A percentile compares a stretch with the other conserved stretches of the same genome.
These are phyloP conservation scores for Tribolium madens DNA, from an alignment of 1,140 invertebrate genomes.

Conservation along the genomic window DNA sequence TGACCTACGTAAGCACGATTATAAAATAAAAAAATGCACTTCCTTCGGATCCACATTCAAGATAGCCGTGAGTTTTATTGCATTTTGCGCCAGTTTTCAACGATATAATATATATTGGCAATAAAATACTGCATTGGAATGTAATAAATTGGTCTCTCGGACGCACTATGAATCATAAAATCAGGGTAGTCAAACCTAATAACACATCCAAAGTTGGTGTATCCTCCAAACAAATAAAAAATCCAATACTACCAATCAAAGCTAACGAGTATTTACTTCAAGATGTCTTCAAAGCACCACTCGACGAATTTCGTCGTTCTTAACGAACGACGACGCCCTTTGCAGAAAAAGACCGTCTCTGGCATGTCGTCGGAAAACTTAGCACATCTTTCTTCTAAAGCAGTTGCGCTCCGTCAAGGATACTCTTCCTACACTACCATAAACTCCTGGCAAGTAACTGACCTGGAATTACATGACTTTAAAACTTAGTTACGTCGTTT, in stretches of 20 bases:
- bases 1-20: too few species aligned
- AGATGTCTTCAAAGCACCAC: constrained; percentile 41
- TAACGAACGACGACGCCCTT: constrained; percentile 40
- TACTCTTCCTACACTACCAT: constrained; percentile 18
- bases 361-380: constrained; percentile 13
- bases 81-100: constrained; percentile 28
- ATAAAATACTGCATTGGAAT: constrained; percentile 34
- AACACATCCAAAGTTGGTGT: constrained; percentile 30
- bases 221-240: constrained; percentile 32
- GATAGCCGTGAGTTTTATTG: constrained; percentile 5
- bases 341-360: constrained; percentile 27
- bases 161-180: constrained; percentile 39
- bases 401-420: constrained; percentile 23
- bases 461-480: constrained; percentile 32
- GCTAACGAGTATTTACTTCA: constrained; percentile 46
- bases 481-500: constrained; percentile 32
- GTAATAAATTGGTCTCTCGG: constrained; percentile 19
- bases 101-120: constrained; percentile 31
- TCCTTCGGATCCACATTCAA: background rate
- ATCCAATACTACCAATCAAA: constrained; percentile 45
- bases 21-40: background rate
- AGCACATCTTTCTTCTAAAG: constrained; percentile 27
- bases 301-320: constrained; percentile 36
- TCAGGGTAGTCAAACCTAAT: constrained; percentile 25
- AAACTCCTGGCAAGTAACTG: constrained; percentile 22